A percentile compares a stretch with the other conserved stretches of the same genome.
Conservation (phyloP, 2,797 vertebrate species). For the Telmatherina bonti region DNA sequence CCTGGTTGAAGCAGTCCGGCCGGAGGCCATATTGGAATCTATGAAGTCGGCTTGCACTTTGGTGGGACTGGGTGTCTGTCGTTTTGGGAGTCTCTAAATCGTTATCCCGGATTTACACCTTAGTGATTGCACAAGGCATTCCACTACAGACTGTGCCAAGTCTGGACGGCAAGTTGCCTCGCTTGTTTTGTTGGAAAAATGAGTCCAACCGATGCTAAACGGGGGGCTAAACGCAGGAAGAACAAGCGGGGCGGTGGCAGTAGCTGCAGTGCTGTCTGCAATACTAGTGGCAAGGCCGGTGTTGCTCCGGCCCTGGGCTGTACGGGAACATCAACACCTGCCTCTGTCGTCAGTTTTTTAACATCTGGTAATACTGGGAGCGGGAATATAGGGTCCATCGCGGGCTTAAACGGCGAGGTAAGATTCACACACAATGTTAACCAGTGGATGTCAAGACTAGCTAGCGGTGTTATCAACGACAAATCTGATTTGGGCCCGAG, state of each 20-base stretch:
- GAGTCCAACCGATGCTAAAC: conserved; percentile 98
- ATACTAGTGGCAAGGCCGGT: conserved; percentile 86
- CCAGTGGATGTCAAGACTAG: conserved; percentile 53
- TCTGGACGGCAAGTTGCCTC: conserved; percentile 82
- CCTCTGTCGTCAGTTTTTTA: conserved; percentile 82
- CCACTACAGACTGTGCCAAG: conserved; percentile 73
- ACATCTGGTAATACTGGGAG: conserved; percentile 73
- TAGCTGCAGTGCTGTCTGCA: conserved; percentile 85
- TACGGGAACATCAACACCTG: conserved; percentile 78
- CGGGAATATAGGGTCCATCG: conserved; percentile 70
- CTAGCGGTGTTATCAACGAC: conserved; percentile 66
- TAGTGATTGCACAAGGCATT: conserved; percentile 65
- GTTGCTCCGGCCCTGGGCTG: conserved; percentile 84
- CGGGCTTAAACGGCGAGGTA: conserved; percentile 85
- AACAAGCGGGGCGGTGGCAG: conserved; percentile 95
- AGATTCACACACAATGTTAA: conserved; percentile 48
- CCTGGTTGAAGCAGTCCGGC: conserved; percentile 84
- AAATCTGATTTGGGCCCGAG: conserved; percentile 71
- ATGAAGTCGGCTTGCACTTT: conserved; percentile 90
- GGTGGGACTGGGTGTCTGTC: conserved; percentile 77
- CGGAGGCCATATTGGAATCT: conserved; percentile 95
- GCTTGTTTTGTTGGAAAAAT: conserved; percentile 79
- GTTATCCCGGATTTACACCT: conserved; percentile 63
- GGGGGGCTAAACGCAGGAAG: conserved; percentile 97
- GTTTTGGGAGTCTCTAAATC: conserved; percentile 73